These are phyloP conservation scores for Drosophila tripunctata DNA, from an alignment of 2,888 invertebrate species.

Conservation along the genomic window DNA sequence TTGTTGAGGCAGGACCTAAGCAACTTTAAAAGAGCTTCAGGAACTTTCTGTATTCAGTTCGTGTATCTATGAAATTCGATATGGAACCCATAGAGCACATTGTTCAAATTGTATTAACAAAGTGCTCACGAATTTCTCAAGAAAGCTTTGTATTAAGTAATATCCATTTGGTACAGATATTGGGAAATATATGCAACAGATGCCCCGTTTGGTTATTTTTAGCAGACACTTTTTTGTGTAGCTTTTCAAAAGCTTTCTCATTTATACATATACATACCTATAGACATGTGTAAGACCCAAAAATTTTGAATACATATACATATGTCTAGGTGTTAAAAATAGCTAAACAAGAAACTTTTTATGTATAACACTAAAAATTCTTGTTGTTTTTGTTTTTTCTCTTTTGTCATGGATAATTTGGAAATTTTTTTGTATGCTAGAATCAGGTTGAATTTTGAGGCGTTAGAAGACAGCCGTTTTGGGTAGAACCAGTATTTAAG, in stretches of 20 bases:
- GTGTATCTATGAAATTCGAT: conserved; percentile 54
- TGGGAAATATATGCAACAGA: conserved; percentile 70
- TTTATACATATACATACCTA: background rate
- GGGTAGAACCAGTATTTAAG: conserved; percentile 19
- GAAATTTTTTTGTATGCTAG: conserved; percentile 22
- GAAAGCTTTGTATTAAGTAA: conserved; percentile 75
- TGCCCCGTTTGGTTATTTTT: conserved; percentile 61
- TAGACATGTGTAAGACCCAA: conserved; percentile 26
- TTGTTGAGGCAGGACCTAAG: conserved; percentile 2
- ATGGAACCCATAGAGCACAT: conserved; percentile 34
- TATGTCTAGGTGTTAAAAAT: conserved; percentile 45
- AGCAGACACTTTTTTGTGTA: conserved; percentile 29
- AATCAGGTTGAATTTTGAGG: conserved; percentile 37
- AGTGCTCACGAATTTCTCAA: conserved; percentile 17
- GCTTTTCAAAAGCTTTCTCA: conserved; percentile 14
- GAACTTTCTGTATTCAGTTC: background rate
- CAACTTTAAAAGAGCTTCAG: no score
- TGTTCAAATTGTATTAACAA: conserved; percentile 37
- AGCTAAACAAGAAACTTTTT: conserved; percentile 31
- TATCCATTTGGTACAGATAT: conserved; percentile 48
- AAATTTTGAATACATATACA: conserved; percentile 15
- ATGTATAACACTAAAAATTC: conserved; percentile 27
- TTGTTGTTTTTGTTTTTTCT: background rate
- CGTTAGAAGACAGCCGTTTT: conserved; percentile 7
- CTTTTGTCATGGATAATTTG: conserved; percentile 44